Conservation (phyloP, 1,140 invertebrate genomes). For the Bombus difficillimus region DNA sequence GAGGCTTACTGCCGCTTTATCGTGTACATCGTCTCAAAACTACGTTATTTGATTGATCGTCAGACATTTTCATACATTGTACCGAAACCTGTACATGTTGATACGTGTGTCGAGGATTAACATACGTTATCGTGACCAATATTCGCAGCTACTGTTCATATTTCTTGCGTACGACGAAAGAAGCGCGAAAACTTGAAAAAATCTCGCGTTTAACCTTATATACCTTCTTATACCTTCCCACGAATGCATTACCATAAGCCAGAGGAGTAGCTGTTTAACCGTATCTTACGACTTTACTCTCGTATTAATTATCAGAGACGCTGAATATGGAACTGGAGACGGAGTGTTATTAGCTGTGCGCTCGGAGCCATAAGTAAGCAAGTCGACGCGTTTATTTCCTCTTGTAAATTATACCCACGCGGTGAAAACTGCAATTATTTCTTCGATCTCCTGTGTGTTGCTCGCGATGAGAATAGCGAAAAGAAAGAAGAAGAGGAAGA, state of each 20-base stretch:
- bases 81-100: conserved; percentile 13
- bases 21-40: conserved; percentile 50
- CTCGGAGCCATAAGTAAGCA: conserved; percentile 20
- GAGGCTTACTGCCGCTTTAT: conserved; percentile 46
- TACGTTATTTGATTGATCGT: conserved; percentile 1
- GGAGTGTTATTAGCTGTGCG: conserved; percentile 9
- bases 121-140: conserved; percentile 37
- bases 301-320: conserved; percentile 26
- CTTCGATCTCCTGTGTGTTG: conserved; percentile 16
- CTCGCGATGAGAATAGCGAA: conserved; percentile 14
- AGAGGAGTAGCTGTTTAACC: background rate
- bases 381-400: conserved; percentile 30
- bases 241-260: background rate
- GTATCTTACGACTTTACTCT: background rate
- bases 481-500: background rate
- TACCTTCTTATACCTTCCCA: background rate
- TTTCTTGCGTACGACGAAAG: background rate
- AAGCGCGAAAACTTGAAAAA: background rate
- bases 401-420: conserved; percentile 27
- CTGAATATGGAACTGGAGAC: conserved; percentile 29
- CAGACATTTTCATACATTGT: background rate
- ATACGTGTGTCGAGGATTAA: conserved; percentile 43
- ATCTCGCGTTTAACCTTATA: background rate
- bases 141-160: background rate
- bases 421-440: conserved; percentile 39